Conservation (phyloP, 2,113 vertebrate genomes). For the Ursus arctos region DNA sequence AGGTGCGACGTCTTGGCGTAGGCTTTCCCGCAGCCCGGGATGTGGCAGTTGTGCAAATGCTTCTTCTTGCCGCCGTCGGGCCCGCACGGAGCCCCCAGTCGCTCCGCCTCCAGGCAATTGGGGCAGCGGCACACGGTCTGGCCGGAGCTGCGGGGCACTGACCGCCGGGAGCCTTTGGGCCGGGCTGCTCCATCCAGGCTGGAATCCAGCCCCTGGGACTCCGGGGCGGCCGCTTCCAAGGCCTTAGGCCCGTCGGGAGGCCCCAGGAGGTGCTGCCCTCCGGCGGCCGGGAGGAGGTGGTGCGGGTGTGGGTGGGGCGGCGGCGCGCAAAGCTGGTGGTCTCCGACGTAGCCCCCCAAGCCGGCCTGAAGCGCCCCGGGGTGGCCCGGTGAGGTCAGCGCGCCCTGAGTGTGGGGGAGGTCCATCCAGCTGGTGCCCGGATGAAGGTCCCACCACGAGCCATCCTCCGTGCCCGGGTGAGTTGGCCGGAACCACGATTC, state of each 20-base stretch:
- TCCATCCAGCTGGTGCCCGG: slow-evolving; percentile 96
- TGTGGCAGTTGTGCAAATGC: slow-evolving; percentile 97
- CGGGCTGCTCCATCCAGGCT: slow-evolving; percentile 88
- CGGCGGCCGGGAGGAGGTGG: slow-evolving; percentile 87
- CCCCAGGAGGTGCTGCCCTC: slow-evolving; percentile 90
- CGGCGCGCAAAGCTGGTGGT: slow-evolving; percentile 93
- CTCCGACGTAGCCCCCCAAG: slow-evolving; percentile 91
- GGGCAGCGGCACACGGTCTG: slow-evolving; percentile 95
- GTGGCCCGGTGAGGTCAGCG: slow-evolving; percentile 89
- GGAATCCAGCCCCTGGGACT: slow-evolving; percentile 89
- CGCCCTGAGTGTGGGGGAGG: slow-evolving; percentile 89
- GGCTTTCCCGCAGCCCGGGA: slow-evolving; percentile 96
- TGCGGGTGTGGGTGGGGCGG: slow-evolving; percentile 85
- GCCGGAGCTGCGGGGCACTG: slow-evolving; percentile 92
- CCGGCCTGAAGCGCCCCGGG: slow-evolving; percentile 90
- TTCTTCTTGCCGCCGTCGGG: slow-evolving; percentile 92
- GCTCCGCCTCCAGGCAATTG: slow-evolving; percentile 96
- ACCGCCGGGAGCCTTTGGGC: slow-evolving; percentile 91
- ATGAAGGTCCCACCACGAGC: slow-evolving; percentile 97
- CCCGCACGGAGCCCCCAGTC: slow-evolving; percentile 90
- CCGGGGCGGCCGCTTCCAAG: slow-evolving; percentile 86
- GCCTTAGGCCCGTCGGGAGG: slow-evolving; percentile 90
- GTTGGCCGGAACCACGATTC: slow-evolving; percentile 96
- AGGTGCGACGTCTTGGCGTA: slow-evolving; percentile 97
- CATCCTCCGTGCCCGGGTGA: slow-evolving; percentile 92